Percentiles rank a stretch among this genome's conserved stretches.
Conservation (phyloP, 2,888 invertebrate species). For the Spisula subtruncata region DNA sequence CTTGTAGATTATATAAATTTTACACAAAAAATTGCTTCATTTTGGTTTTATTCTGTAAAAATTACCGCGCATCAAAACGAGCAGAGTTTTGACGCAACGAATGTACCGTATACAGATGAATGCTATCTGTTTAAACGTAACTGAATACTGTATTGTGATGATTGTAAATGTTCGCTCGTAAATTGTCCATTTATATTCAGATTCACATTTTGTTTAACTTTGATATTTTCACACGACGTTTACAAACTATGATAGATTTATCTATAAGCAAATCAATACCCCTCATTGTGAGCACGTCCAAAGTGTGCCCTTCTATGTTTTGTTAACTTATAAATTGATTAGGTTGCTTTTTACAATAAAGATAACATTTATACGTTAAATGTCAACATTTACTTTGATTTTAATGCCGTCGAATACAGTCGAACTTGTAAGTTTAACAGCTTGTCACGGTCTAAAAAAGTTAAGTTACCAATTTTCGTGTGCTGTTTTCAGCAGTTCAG, state of each 20-base stretch:
- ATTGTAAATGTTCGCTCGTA: neutral
- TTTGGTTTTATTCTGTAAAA: too few relatives aligned
- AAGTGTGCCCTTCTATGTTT: neutral
- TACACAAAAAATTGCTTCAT: too few relatives aligned
- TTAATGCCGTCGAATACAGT: too few relatives aligned
- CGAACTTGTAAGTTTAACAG: too few relatives aligned
- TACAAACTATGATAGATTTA: neutral
- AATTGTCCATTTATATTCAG: neutral
- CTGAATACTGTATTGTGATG: neutral
- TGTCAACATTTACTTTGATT: neutral
- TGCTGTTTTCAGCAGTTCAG: too few relatives aligned
- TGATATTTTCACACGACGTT: neutral
- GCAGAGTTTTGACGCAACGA: too few relatives aligned
- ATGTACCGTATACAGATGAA: too few relatives aligned
- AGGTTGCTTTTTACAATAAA: neutral
- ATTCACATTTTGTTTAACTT: neutral
- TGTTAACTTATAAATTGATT: conserved; percentile 1
- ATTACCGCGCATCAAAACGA: too few relatives aligned
- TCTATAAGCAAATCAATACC: neutral
- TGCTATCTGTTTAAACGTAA: too few relatives aligned
- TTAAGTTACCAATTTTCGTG: too few relatives aligned
- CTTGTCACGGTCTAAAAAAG: too few relatives aligned
- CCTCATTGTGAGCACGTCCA: neutral
- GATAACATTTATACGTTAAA: conserved; percentile 23
- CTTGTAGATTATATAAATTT: too few relatives aligned